phyloP scores from a whole-genome alignment of 2,888 invertebrate species.

The Diaphora mendica region DNA sequence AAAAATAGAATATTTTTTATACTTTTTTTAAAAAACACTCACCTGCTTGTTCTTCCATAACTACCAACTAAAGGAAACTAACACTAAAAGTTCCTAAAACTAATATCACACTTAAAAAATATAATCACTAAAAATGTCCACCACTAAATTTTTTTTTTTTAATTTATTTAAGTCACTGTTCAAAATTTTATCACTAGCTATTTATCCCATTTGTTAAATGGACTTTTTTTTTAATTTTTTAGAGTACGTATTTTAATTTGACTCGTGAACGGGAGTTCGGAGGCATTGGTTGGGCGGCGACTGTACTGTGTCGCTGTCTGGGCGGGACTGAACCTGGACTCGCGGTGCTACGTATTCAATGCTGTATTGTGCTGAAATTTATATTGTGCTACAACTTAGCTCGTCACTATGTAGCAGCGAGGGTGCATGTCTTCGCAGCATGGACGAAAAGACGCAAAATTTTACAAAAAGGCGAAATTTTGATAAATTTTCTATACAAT shows the following conservation, averaged over 20 bases:
- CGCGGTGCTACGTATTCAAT: slow-evolving; percentile 10
- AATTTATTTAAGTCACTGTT: slow-evolving; percentile 32
- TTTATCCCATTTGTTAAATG: slow-evolving; percentile 76
- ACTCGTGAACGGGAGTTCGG: slow-evolving; percentile 73
- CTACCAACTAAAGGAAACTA: slow-evolving; percentile 50
- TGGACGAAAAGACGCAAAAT: neutral
- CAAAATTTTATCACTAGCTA: slow-evolving; percentile 37
- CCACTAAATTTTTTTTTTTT: slow-evolving; percentile 29
- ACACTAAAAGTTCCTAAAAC: slow-evolving; percentile 68
- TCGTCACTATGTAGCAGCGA: neutral
- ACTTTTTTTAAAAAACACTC: slow-evolving; percentile 30
- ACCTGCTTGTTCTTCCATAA: slow-evolving; percentile 81
- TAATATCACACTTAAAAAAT: slow-evolving; percentile 76
- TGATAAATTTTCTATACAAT: neutral
- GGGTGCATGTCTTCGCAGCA: neutral
- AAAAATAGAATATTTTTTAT: neutral
- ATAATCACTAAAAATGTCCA: slow-evolving; percentile 45
- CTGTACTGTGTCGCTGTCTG: slow-evolving; percentile 33
- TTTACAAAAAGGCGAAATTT: neutral
- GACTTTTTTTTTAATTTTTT: slow-evolving; percentile 17
- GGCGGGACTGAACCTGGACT: slow-evolving; percentile 40
- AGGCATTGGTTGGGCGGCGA: slow-evolving; percentile 67
- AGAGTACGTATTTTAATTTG: slow-evolving; percentile 71
- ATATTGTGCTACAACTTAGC: slow-evolving; percentile 6
- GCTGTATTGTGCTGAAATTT: slow-evolving; percentile 13